Percentiles rank a stretch among this genome's conserved stretches.
These are phyloP conservation scores for Myopa testacea DNA, from an alignment of 2,888 invertebrate species.

Conservation along the genomic window DNA sequence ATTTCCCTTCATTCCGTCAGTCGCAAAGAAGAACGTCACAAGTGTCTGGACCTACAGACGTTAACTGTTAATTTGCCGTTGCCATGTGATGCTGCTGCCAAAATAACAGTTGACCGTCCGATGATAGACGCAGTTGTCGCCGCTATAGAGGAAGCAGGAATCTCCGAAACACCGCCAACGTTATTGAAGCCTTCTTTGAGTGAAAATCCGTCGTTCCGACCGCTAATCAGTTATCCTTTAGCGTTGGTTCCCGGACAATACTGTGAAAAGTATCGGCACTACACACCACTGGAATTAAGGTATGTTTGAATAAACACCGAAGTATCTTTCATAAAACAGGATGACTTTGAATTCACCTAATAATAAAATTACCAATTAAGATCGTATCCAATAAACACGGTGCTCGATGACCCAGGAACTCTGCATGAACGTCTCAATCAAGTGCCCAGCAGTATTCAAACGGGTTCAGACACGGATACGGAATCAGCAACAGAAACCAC, in stretches of 20 bases:
- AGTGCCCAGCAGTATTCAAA: background rate
- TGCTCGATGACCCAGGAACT: constrained; percentile 69
- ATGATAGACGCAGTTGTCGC: constrained; percentile 52
- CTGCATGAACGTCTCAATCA: constrained; percentile 44
- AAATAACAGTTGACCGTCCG: constrained; percentile 58
- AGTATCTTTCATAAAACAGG: constrained; percentile 43
- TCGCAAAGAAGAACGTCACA: constrained; percentile 80
- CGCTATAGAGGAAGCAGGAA: constrained; percentile 50
- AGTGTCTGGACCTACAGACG: constrained; percentile 93
- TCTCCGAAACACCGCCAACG: constrained; percentile 54
- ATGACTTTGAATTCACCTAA: background rate
- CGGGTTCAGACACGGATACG: constrained; percentile 36
- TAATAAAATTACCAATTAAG: constrained; percentile 66
- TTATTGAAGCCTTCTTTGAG: constrained; percentile 59
- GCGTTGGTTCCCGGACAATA: constrained; percentile 97
- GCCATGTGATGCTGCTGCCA: constrained; percentile 69
- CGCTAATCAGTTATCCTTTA: constrained; percentile 78
- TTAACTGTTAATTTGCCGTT: constrained; percentile 85
- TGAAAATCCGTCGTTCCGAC: constrained; percentile 63
- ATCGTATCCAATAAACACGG: constrained; percentile 93
- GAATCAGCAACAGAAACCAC: constrained; percentile 44
- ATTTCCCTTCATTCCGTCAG: constrained; percentile 47
- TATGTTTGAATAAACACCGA: constrained; percentile 57
- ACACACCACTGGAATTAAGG: constrained; percentile 84
- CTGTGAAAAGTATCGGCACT: constrained; percentile 84